Evolutionary conservation across 2,888 invertebrate genomes (phyloP).

Genomic region (Colletes collaris): DNA sequence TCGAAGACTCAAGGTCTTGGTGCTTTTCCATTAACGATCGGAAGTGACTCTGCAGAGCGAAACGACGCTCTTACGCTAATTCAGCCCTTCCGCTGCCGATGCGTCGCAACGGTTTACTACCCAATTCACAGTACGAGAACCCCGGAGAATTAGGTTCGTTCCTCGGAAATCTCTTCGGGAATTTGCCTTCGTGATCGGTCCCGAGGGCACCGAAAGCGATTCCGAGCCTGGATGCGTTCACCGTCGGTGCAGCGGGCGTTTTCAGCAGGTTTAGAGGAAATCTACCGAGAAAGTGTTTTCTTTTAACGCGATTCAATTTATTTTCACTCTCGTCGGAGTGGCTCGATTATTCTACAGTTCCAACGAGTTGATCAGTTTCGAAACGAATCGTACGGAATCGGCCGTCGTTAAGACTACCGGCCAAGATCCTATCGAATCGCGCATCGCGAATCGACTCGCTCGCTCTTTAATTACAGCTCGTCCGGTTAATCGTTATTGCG

Average conservation of each 20-base stretch:
- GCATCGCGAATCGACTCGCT: not conserved
- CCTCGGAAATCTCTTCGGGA: conserved; percentile 68
- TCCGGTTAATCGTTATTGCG: conserved; percentile 45
- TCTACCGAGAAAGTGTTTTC: conserved; percentile 48
- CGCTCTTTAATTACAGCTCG: conserved; percentile 45
- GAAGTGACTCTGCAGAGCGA: conserved; percentile 3
- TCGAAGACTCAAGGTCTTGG: conserved; percentile 27
- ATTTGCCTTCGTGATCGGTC: conserved; percentile 71
- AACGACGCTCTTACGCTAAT: conserved; percentile 68
- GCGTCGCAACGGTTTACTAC: conserved; percentile 66
- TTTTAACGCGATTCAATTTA: conserved; percentile 36
- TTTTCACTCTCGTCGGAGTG: conserved; percentile 7
- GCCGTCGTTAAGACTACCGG: conserved; percentile 26
- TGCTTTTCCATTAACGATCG: conserved; percentile 40
- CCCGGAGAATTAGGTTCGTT: conserved; percentile 72
- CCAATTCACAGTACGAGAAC: conserved; percentile 68
- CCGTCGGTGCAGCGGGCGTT: not conserved
- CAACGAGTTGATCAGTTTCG: not conserved
- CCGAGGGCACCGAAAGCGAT: conserved; percentile 64
- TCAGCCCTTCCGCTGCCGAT: conserved; percentile 65
- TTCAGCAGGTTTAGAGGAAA: conserved; percentile 31
- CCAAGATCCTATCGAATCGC: conserved; percentile 30
- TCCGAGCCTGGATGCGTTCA: conserved; percentile 27
- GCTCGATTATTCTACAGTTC: conserved; percentile 31
- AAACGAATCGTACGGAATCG: conserved; percentile 27